Percentiles rank a stretch among this genome's conserved stretches.
Evolutionary conservation across 2,888 invertebrate genomes (phyloP).

Genomic region (Ryuthela nishihirai): DNA sequence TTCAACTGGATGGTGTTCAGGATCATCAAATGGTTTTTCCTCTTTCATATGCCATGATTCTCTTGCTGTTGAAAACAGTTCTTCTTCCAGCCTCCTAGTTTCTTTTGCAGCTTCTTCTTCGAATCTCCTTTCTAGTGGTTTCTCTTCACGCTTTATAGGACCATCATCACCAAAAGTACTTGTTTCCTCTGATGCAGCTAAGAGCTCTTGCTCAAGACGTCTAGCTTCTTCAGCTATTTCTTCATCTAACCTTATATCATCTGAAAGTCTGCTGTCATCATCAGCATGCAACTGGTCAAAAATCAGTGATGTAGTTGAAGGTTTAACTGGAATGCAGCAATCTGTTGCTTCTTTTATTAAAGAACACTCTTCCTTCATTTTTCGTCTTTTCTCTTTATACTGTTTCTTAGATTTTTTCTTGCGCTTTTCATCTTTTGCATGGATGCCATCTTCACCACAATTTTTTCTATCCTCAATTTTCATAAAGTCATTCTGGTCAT

Average conservation of each 20-base stretch:
- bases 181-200: conserved; percentile 35
- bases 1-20: conserved; percentile 45
- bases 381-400: conserved; percentile 31
- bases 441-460: conserved; percentile 10
- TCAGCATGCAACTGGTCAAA: conserved; percentile 23
- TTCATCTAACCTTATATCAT: conserved; percentile 31
- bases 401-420: conserved; percentile 37
- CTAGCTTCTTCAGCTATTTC: conserved; percentile 35
- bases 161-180: conserved; percentile 34
- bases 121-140: conserved; percentile 36
- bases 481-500: conserved; percentile 6
- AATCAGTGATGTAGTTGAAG: conserved; percentile 11
- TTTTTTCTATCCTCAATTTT: conserved; percentile 16
- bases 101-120: conserved; percentile 44
- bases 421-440: conserved; percentile 34
- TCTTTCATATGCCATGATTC: conserved; percentile 49
- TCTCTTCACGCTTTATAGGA: conserved; percentile 25
- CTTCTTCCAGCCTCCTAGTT: conserved; percentile 42
- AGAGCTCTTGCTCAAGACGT: conserved; percentile 33
- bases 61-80: conserved; percentile 39
- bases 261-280: conserved; percentile 38
- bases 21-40: conserved; percentile 56
- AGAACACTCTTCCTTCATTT: conserved; percentile 27
- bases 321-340: not conserved
- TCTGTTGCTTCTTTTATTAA: conserved; percentile 9